Base-by-base conservation (phyloP, 2,797 vertebrate species). In the Falco berigora region DNA sequence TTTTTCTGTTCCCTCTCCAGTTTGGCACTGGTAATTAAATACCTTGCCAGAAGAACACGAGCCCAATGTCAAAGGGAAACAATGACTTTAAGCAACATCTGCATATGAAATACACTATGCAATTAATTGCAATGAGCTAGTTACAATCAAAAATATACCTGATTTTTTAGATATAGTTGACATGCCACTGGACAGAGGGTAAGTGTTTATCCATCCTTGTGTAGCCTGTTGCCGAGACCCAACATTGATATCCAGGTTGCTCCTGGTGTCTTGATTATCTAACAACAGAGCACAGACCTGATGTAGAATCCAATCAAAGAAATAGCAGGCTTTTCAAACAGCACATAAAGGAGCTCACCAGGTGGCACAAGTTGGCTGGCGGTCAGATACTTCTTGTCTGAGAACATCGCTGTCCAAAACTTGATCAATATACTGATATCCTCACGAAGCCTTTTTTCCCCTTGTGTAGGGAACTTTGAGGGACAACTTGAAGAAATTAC, bases 161-260 rank as follows among this genome's bases (percentile, higher is more conserved):
- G 99, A 99, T 96, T 99, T 99, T 98, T 99, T 99, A 94, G 99
- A 99, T 62, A 99, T 97, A 46, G 99, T 99, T 55, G 99, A 99
- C 99, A 99, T 99, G 98, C 99, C 99, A 28, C 99, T 99, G 94
- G 99, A 99, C 92, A 99, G 98, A 1, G 99, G 99, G 87, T 99
- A 99, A 6, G 99, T 99, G 96, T 99, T 99, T 97, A 99, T 99
- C 99, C 99, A 99, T 27, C 99, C 99, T 91, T 99, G 99, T 2
- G 98, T 93, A 47, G 98, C 99, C 96, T 99, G 99, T 79, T 99
- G 99, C 40, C 99, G 98, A 34, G 99, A 98, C 55, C 99, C 99
- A 56, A 99, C 97, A 0, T 99, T 98, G 76, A 99, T 98, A 95
- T 99, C 99, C 73, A 99, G 94, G 96, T 97, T 99, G 98, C 98